Base-by-base conservation (phyloP, 2,888 invertebrate genomes). In the Tinea semifulvella region DNA sequence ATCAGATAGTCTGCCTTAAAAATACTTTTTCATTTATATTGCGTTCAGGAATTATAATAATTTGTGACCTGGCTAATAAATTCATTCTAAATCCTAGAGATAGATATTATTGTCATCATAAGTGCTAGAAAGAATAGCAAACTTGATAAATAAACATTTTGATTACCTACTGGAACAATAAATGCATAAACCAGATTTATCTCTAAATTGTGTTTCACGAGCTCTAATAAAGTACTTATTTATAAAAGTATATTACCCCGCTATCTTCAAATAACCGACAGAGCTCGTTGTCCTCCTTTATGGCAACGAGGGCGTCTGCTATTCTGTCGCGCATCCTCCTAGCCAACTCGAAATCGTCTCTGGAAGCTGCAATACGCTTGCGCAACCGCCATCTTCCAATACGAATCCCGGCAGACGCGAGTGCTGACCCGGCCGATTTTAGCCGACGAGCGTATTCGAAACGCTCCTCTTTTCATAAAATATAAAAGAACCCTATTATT, bases 391-490 rank as follows among this genome's bases (percentile, higher is more conserved):
- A 93, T 52, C 96, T 90, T 0, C 96, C 96, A 27, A 97, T 81
- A 44, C 92, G 87, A 64, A 96, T 94, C 0, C 97, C 97, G 0
- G 93, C 93, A 48, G 88, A 88, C 7, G 92, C 85, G 16, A 98
- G 68, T 43, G 91, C 91, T 44, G 89, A 85, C 71, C 95, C 93
- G 1, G 94, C 91, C 1, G 90, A 85, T 64, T 96, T 96, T 7
- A 96, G 70, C 52, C 94, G 93, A 46, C 96, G 89, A 0, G 96
- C 97, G 71, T 94, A 96, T 65, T 96, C 96, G 68, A 94, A 96
- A 52, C 94, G 85, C 70, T 97, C 96, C 64, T 91, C 94, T 94
- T 56, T 27, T 16, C 6, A 13, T 11, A 31, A 31, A 31, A 31
- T 31, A 31, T 13, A 31, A 31, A 8, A 14, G 13, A 17, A 13